Evolutionary conservation across 2,113 vertebrate genomes (phyloP).

Genomic region (Lota lota): DNA sequence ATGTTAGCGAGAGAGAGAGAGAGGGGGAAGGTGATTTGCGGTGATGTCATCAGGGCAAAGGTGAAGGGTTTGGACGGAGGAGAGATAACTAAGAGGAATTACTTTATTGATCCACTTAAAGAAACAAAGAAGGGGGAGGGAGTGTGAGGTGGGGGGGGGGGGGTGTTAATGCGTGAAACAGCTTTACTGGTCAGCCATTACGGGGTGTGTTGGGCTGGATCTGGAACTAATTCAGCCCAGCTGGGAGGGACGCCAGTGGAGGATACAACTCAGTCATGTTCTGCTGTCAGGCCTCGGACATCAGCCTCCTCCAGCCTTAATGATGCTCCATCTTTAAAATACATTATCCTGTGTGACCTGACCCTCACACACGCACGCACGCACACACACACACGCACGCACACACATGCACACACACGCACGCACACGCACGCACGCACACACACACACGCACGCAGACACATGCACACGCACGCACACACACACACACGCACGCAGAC

Average conservation of each 20-base stretch:
- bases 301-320: no score
- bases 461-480: no score
- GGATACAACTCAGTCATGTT: no score
- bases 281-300: no score
- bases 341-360: constrained; percentile 65
- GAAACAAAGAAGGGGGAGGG: constrained; percentile 33
- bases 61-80: constrained; percentile 62
- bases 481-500: no score
- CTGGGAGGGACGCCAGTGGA: no score
- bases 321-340: constrained; percentile 65
- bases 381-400: constrained; percentile 48
- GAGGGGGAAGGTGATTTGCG: constrained; percentile 61
- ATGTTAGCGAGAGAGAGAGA: constrained; percentile 17
- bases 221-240: no score
- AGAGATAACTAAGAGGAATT: constrained; percentile 68
- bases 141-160: constrained; percentile 32
- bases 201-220: constrained; percentile 8
- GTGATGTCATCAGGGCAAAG: constrained; percentile 64
- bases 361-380: constrained; percentile 50
- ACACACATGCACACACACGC: constrained; percentile 45
- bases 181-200: constrained; percentile 59
- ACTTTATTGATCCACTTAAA: constrained; percentile 63
- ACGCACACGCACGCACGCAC: no score
- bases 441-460: no score
- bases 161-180: constrained; percentile 52